Percentiles rank a stretch among this genome's conserved stretches.
These are phyloP conservation scores for Gadopsis bispinosus DNA, from an alignment of 2,797 vertebrate species.

Conservation along the genomic window DNA sequence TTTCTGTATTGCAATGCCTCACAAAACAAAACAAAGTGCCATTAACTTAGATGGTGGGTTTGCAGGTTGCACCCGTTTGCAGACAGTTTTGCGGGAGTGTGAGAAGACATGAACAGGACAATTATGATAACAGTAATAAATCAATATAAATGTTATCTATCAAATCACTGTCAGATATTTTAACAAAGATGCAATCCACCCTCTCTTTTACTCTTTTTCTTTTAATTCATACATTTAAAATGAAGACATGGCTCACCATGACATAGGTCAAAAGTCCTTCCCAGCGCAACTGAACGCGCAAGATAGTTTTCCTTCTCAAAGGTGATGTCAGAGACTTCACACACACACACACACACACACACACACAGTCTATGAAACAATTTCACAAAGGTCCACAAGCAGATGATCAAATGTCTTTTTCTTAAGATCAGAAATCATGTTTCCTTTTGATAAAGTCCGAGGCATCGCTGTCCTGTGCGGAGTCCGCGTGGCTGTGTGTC, in stretches of 20 bases:
- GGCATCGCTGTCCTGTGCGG: neutral
- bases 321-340: slow-evolving; percentile 27
- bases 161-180: neutral
- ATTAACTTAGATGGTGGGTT: neutral
- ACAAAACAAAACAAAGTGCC: neutral
- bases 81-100: neutral
- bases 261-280: slow-evolving; percentile 10
- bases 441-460: slow-evolving; percentile 20
- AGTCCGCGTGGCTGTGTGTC: neutral
- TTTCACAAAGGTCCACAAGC: slow-evolving; percentile 29
- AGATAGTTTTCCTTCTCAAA: slow-evolving; percentile 7
- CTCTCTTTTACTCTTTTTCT: neutral
- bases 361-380: neutral
- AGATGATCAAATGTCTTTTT: neutral
- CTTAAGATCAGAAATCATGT: slow-evolving; percentile 13
- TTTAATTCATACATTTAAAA: neutral
- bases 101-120: neutral
- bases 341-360: slow-evolving; percentile 13
- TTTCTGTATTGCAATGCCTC: neutral
- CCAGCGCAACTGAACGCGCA: slow-evolving; percentile 25
- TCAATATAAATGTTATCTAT: neutral
- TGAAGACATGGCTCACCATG: slow-evolving; percentile 45
- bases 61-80: neutral
- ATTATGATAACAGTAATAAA: neutral
- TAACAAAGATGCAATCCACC: neutral